Evolutionary conservation across 1,140 invertebrate species (phyloP), one percentile per base, ranked within the genome.

Genomic region (Drosophila sproati): DNA sequence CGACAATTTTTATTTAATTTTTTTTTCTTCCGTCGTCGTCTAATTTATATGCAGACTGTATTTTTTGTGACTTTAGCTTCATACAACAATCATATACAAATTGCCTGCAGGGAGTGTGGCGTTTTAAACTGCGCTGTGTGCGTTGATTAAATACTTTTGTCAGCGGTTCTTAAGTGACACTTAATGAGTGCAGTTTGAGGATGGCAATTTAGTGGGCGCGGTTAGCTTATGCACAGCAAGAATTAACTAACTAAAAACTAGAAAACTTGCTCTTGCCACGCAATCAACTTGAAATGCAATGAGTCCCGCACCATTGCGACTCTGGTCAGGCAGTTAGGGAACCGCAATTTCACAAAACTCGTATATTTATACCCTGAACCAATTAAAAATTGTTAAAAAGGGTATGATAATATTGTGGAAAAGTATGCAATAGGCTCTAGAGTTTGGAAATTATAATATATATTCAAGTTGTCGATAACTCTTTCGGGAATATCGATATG

Each of bases 131-230:
- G 37, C 28, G n/a, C 43, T 32, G 47, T 43, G 61, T 78, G 82
- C 77, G 77, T 79, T 88, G 83, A 88, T 80, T 80, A 88, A 87
- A 83, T 88, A 88, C 61, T 69, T 62, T 73, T 68, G 34, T 7
- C 47, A 73, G 50, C 61, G 64, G 74, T 61, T 82, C 31, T 61
- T 59, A 64, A 85, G 67, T 59, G 55, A 34, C 51, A 31, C 68
- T 76, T 73, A 73, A 70, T 77, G 77, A 73, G 57, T 56, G 59
- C 50, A 32, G 57, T 47, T 55, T 28, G 52, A 5, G 47, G 37
- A 43, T 29, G 43, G 60, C 35, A 47, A 37, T 43, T 31, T 48
- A 51, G 45, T 45, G 51, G 43, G 47, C 62, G 55, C 60, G 57
- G 63, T 69, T 55, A 54, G 55, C 39, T 51, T 52, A 20, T 29